Percentiles rank a stretch among this genome's conserved stretches.
Evolutionary conservation across 2,797 vertebrate genomes (phyloP).

Genomic region (Channallabes apus): DNA sequence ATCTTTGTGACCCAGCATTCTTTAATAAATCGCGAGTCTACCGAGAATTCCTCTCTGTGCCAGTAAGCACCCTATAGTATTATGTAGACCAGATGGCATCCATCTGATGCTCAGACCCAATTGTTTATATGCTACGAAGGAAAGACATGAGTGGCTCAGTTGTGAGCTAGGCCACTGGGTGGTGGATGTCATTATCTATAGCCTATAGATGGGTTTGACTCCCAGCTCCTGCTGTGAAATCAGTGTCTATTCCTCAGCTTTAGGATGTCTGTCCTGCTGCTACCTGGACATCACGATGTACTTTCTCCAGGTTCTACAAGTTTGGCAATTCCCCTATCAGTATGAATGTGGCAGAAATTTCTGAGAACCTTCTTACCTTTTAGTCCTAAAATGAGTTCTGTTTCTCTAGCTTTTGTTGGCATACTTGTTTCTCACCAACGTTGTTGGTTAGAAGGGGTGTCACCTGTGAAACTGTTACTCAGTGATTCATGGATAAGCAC

Average conservation of each 20-base stretch:
- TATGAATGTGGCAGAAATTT: background rate
- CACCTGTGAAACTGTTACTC: background rate
- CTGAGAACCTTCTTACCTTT: background rate
- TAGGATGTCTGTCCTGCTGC: background rate
- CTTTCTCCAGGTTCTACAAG: background rate
- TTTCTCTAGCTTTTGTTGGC: background rate
- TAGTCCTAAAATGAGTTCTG: background rate
- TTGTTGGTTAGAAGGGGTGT: background rate
- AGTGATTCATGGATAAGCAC: background rate
- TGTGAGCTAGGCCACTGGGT: background rate
- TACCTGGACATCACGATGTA: background rate
- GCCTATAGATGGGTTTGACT: too few relatives aligned
- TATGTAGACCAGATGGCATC: conserved; percentile 7
- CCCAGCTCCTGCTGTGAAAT: background rate
- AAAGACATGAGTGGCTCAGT: background rate
- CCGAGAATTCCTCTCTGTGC: background rate
- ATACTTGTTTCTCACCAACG: background rate
- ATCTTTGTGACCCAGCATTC: background rate
- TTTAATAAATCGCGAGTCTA: background rate
- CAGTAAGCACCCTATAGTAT: background rate
- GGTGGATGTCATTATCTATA: background rate
- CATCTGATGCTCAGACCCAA: background rate
- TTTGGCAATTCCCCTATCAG: background rate
- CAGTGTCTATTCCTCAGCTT: background rate
- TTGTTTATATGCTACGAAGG: background rate